phyloP scores from a whole-genome alignment of 2,888 invertebrate species.

The Bimastos eiseni region DNA sequence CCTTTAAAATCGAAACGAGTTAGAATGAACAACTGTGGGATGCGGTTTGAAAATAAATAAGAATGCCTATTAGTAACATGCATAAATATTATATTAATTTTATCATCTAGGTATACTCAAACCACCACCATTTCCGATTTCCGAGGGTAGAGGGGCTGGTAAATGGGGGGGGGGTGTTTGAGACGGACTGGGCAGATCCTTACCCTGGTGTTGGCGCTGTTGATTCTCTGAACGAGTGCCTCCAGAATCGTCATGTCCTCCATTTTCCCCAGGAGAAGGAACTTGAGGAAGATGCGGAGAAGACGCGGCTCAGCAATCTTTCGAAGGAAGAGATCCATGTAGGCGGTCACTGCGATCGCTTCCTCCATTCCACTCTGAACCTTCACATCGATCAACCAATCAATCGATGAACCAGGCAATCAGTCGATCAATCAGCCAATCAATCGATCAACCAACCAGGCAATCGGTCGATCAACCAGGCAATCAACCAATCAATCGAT shows the following conservation, averaged over 20 bases:
- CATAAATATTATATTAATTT: too few relatives aligned
- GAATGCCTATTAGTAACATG: too few relatives aligned
- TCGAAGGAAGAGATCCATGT: constrained; percentile 85
- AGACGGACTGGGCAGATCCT: not conserved
- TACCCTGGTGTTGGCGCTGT: constrained; percentile 60
- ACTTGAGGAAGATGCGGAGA: constrained; percentile 79
- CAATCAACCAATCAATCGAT: not conserved
- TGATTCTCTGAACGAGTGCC: constrained; percentile 78
- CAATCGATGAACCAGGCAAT: not conserved
- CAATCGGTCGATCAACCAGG: not conserved
- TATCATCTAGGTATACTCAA: too few relatives aligned
- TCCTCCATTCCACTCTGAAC: constrained; percentile 83
- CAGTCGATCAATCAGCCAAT: not conserved
- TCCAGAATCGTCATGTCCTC: constrained; percentile 82
- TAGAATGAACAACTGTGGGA: too few relatives aligned
- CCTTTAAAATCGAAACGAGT: too few relatives aligned
- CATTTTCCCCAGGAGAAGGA: constrained; percentile 77
- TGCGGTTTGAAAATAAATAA: too few relatives aligned
- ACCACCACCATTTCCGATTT: too few relatives aligned
- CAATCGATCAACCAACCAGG: not conserved
- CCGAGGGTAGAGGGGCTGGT: too few relatives aligned
- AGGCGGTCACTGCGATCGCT: constrained; percentile 87
- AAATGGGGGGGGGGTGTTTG: too few relatives aligned
- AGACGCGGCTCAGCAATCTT: constrained; percentile 84
- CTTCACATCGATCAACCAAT: not conserved